Conservation (phyloP, 1,140 invertebrate species). For the Hycleus cichorii region DNA sequence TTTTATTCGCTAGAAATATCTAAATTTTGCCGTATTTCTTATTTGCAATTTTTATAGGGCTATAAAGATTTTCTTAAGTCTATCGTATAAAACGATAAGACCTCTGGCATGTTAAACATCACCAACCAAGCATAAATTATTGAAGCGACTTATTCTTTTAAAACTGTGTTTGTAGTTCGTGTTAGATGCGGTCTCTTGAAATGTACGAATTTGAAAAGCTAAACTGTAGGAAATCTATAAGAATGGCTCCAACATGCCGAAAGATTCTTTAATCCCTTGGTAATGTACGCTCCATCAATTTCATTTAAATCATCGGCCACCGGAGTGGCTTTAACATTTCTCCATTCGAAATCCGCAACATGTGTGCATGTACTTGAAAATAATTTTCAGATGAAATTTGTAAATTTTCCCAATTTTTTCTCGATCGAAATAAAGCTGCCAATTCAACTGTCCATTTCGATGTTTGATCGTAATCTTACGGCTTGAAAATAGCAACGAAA, state of each 20-base stretch:
- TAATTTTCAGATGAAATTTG: too few species aligned
- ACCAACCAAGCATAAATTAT: too few species aligned
- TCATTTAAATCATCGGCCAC: slow-evolving; percentile 15
- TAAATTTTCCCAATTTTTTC: too few species aligned
- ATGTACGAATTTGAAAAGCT: slow-evolving; percentile 4
- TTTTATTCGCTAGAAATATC: too few species aligned
- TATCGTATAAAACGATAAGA: too few species aligned
- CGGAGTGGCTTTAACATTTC: slow-evolving; percentile 1
- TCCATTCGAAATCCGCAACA: neutral
- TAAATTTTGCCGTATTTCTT: too few species aligned
- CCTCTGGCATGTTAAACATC: too few species aligned
- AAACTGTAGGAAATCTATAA: slow-evolving; percentile 1
- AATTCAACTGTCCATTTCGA: neutral
- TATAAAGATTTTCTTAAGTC: too few species aligned
- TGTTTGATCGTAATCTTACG: neutral
- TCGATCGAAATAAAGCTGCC: neutral
- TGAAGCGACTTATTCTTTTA: too few species aligned
- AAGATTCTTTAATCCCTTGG: slow-evolving; percentile 11
- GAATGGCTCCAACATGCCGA: slow-evolving; percentile 10
- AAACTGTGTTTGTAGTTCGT: slow-evolving; percentile 10
- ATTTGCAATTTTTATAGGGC: too few species aligned
- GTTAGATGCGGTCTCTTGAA: slow-evolving; percentile 15
- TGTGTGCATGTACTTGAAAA: too few species aligned
- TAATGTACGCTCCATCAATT: slow-evolving; percentile 4
- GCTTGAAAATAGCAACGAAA: neutral